A percentile compares a stretch with the other conserved stretches of the same genome.
Conservation (phyloP, 2,113 vertebrate genomes). For the Epinephelus cyanopodus region DNA sequence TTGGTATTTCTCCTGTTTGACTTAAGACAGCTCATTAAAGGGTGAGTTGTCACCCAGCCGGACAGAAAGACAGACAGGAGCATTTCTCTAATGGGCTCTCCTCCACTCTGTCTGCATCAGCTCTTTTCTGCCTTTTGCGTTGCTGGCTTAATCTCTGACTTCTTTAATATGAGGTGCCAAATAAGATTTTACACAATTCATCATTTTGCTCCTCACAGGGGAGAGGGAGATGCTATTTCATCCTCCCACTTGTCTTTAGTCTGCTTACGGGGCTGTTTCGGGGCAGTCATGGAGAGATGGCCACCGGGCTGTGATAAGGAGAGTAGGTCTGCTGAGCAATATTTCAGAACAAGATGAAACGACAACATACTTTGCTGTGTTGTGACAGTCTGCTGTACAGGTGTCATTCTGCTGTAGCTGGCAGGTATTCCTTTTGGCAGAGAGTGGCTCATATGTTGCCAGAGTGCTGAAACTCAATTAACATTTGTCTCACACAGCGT, state of each 20-base stretch:
- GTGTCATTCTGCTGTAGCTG: slow-evolving; percentile 42
- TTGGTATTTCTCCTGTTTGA: slow-evolving; percentile 74
- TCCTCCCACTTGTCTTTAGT: slow-evolving; percentile 74
- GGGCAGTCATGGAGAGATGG: slow-evolving; percentile 47
- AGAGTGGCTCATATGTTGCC: slow-evolving; percentile 9
- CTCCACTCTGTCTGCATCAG: slow-evolving; percentile 68
- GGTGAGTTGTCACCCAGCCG: slow-evolving; percentile 57
- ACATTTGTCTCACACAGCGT: slow-evolving; percentile 30
- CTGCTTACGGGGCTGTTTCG: slow-evolving; percentile 76
- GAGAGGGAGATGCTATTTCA: slow-evolving; percentile 62
- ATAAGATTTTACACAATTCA: slow-evolving; percentile 79
- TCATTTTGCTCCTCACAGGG: slow-evolving; percentile 71
- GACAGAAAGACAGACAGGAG: slow-evolving; percentile 67
- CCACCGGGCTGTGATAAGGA: slow-evolving; percentile 38
- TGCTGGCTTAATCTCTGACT: slow-evolving; percentile 63
- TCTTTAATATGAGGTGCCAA: slow-evolving; percentile 76
- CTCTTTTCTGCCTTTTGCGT: slow-evolving; percentile 64
- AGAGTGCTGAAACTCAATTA: background rate
- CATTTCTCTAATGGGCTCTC: slow-evolving; percentile 59
- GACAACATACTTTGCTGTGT: slow-evolving; percentile 1
- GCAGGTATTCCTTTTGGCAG: slow-evolving; percentile 29
- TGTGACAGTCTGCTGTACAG: slow-evolving; percentile 38
- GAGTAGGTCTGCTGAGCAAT: slow-evolving; percentile 7
- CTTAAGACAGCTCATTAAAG: slow-evolving; percentile 79
- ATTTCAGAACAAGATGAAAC: slow-evolving; percentile 8